Percentiles rank a stretch among this genome's conserved stretches.
phyloP scores from a whole-genome alignment of 2,113 vertebrate species.

The Alligator mississippiensis region DNA sequence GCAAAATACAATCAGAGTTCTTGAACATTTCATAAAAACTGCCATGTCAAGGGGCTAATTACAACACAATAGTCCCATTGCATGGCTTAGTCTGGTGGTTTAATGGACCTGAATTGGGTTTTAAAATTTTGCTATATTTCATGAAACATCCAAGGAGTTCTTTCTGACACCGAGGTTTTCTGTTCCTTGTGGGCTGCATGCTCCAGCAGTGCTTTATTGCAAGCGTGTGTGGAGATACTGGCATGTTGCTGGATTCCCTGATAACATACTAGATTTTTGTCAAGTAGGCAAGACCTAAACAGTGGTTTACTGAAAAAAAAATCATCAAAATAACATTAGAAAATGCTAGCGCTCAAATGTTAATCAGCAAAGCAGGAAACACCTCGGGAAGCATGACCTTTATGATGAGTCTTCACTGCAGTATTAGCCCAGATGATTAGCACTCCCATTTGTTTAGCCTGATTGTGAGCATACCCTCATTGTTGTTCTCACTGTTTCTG shows the following conservation, averaged over 20 bases:
- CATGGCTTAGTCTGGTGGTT: fast-evolving
- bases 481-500: too few species aligned
- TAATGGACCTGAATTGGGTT: fast-evolving
- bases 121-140: background rate
- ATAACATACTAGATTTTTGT: fast-evolving
- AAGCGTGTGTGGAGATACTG: background rate
- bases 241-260: too few species aligned
- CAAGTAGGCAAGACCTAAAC: background rate
- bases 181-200: fast-evolving
- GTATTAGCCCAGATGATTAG: background rate
- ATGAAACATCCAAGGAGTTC: fast-evolving
- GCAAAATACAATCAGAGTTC: background rate
- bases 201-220: fast-evolving
- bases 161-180: too few species aligned
- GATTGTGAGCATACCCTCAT: background rate
- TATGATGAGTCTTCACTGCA: background rate
- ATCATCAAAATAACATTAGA: background rate
- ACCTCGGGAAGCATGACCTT: fast-evolving
- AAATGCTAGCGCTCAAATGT: background rate
- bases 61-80: fast-evolving
- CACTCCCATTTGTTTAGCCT: background rate
- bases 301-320: background rate
- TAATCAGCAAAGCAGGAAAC: background rate
- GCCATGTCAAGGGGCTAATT: background rate
- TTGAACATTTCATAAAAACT: background rate